Conservation (phyloP, 2,888 invertebrate species). For the Apeira syringaria region DNA sequence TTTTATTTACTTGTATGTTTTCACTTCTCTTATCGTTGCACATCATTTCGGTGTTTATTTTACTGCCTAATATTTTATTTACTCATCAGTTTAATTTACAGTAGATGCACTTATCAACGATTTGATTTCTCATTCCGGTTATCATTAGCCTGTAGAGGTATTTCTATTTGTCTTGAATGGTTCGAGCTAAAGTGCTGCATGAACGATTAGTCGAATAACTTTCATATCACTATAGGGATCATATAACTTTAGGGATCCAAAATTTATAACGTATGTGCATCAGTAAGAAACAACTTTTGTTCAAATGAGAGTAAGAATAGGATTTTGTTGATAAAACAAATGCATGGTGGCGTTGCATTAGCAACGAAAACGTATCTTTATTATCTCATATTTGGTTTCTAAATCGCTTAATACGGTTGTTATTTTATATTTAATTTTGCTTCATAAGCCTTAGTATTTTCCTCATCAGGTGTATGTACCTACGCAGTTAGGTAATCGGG, state of each 20-base stretch:
- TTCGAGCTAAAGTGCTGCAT: slow-evolving; percentile 68
- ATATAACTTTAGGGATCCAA: slow-evolving; percentile 32
- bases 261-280: slow-evolving; percentile 35
- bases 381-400: slow-evolving; percentile 29
- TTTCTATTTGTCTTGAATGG: slow-evolving; percentile 60
- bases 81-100: slow-evolving; percentile 49
- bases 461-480: slow-evolving; percentile 37
- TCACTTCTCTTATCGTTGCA: slow-evolving; percentile 75
- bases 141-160: slow-evolving; percentile 72
- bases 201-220: slow-evolving; percentile 49
- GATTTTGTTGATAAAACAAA: slow-evolving; percentile 31
- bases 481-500: slow-evolving; percentile 53
- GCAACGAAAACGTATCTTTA: slow-evolving; percentile 18
- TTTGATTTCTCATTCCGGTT: slow-evolving; percentile 57
- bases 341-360: slow-evolving; percentile 57
- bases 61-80: slow-evolving; percentile 50
- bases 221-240: slow-evolving; percentile 45
- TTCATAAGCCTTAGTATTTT: slow-evolving; percentile 41
- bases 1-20: slow-evolving; percentile 61
- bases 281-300: slow-evolving; percentile 32
- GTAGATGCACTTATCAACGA: slow-evolving; percentile 60
- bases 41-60: slow-evolving; percentile 73
- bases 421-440: slow-evolving; percentile 39
- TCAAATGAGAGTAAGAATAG: slow-evolving; percentile 15
- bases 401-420: slow-evolving; percentile 38